phyloP scores from a whole-genome alignment of 2,797 vertebrate genomes.

The Crenichthys baileyi region DNA sequence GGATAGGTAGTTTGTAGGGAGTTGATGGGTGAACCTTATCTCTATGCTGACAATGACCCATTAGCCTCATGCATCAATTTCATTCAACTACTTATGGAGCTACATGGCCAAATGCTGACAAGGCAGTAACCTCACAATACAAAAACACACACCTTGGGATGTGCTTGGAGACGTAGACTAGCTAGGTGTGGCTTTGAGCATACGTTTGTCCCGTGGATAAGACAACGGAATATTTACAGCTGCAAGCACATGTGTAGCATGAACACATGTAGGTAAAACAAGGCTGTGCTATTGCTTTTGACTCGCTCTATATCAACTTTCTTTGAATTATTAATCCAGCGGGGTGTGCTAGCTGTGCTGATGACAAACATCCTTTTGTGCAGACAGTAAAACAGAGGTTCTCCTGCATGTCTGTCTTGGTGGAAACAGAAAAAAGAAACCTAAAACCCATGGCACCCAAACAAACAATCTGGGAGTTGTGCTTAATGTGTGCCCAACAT shows the following conservation, averaged over 20 bases:
- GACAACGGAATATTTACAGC: neutral
- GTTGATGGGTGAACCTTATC: neutral
- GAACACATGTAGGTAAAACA: neutral
- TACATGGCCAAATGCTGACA: neutral
- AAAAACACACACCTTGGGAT: neutral
- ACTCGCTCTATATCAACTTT: neutral
- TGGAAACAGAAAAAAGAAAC: neutral
- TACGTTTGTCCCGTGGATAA: neutral
- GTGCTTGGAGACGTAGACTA: neutral
- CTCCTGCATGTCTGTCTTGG: neutral
- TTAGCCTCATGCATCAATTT: neutral
- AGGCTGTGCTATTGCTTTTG: neutral
- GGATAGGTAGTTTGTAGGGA: neutral
- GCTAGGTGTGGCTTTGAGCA: neutral
- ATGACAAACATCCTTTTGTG: neutral
- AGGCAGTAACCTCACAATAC: neutral
- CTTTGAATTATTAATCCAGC: neutral
- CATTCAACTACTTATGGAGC: neutral
- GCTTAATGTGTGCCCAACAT: neutral
- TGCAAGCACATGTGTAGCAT: neutral
- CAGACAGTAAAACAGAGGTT: neutral
- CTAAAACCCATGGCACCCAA: neutral
- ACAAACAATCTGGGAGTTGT: neutral
- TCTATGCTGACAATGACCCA: neutral
- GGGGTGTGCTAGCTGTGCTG: too few relatives aligned